Evolutionary conservation across 1,140 invertebrate genomes (phyloP).

Genomic region (Drosophila bocki): DNA sequence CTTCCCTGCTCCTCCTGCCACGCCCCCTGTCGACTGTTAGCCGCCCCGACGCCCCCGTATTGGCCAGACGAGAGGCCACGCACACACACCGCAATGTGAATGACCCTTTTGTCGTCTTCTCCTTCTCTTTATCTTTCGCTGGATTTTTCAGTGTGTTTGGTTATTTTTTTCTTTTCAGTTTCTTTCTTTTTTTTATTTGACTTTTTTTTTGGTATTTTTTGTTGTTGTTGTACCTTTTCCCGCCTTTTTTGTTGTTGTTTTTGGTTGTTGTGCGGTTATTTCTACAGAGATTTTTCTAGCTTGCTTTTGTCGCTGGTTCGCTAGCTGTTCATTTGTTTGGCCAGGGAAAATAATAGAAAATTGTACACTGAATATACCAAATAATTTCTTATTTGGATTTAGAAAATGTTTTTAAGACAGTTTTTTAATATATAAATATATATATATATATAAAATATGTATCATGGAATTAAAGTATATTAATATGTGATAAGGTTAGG

Average conservation of each 20-base stretch:
- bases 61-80: constrained; percentile 38
- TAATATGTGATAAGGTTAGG: no score
- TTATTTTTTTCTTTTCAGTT: constrained; percentile 25
- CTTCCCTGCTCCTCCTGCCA: neutral
- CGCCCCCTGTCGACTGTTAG: constrained; percentile 18
- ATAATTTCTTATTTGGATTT: neutral
- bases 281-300: constrained; percentile 48
- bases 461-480: no score
- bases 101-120: constrained; percentile 66
- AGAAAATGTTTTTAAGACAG: no score
- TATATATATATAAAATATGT: no score
- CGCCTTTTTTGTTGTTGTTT: constrained; percentile 14
- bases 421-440: no score
- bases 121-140: constrained; percentile 40
- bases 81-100: constrained; percentile 66
- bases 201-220: constrained; percentile 28
- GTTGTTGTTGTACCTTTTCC: constrained; percentile 27
- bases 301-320: constrained; percentile 13
- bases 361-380: constrained; percentile 4
- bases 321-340: constrained; percentile 38
- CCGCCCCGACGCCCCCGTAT: constrained; percentile 22
- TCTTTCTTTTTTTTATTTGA: constrained; percentile 7
- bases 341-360: constrained; percentile 48
- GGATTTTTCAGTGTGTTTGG: constrained; percentile 27
- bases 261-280: constrained; percentile 41